phyloP scores from a whole-genome alignment of 2,797 vertebrate species.

The Centropyge bicolor region DNA sequence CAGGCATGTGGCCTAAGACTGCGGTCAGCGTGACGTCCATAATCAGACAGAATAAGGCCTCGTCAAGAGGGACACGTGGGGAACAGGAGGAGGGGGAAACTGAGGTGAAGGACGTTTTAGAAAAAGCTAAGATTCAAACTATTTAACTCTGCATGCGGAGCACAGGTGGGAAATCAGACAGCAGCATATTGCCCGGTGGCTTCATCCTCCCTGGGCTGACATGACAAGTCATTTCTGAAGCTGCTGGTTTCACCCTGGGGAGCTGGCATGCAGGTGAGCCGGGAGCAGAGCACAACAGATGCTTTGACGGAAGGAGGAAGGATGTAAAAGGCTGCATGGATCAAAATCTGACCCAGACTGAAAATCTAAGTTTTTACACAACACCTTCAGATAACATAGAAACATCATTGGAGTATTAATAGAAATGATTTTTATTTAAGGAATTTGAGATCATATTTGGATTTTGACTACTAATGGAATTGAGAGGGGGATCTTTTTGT shows the following conservation, averaged over 20 bases:
- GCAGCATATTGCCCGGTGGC: conserved; percentile 71
- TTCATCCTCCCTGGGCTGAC: conserved; percentile 64
- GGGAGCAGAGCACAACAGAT: conserved; percentile 65
- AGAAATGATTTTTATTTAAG: neutral
- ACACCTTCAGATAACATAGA: neutral
- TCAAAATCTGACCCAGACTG: conserved; percentile 43
- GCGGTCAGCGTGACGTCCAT: conserved; percentile 25
- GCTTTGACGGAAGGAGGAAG: conserved; percentile 49
- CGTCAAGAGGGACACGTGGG: conserved; percentile 28
- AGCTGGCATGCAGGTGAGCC: conserved; percentile 63
- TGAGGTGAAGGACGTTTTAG: conserved; percentile 49
- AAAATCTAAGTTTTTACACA: conserved; percentile 5
- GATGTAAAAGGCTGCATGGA: conserved; percentile 39
- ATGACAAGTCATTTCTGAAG: conserved; percentile 71
- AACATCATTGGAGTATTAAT: neutral
- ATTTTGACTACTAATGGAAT: neutral
- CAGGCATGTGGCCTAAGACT: neutral
- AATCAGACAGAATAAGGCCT: conserved; percentile 26
- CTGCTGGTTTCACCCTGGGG: conserved; percentile 62
- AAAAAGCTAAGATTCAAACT: conserved; percentile 40
- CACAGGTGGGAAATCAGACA: conserved; percentile 76
- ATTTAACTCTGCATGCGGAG: conserved; percentile 53
- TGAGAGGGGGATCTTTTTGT: neutral
- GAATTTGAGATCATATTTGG: neutral
- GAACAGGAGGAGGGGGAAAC: conserved; percentile 1